Percentiles rank a stretch among this genome's conserved stretches.
These are phyloP conservation scores for Enteromius trimaculatus DNA, from an alignment of 2,797 vertebrate species.

Conservation along the genomic window DNA sequence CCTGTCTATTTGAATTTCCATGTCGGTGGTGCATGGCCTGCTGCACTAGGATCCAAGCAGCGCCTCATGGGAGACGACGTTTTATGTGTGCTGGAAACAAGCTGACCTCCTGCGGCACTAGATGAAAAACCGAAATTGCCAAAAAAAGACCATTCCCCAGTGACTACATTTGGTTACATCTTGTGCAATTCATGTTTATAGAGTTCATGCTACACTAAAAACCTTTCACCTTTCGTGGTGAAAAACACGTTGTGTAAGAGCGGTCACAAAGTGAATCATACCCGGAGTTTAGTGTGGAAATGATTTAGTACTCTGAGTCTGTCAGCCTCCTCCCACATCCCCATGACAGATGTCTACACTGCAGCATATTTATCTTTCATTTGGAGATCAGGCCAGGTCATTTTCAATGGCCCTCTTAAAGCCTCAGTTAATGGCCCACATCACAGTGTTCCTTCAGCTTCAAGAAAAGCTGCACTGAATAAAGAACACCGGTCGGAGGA, in stretches of 20 bases:
- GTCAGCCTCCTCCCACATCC: conserved; percentile 43
- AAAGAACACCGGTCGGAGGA: conserved; percentile 18
- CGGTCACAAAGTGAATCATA: conserved; percentile 38
- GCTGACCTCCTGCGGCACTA: conserved; percentile 36
- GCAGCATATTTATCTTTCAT: conserved; percentile 56
- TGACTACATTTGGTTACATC: conserved; percentile 16
- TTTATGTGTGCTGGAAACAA: conserved; percentile 34
- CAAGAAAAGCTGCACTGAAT: conserved; percentile 26
- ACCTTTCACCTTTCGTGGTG: neutral
- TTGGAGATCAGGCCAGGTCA: conserved; percentile 50
- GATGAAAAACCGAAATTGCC: conserved; percentile 17
- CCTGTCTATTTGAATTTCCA: conserved; percentile 31
- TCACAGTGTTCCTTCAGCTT: conserved; percentile 41
- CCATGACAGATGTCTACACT: conserved; percentile 42
- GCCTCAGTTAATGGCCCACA: conserved; percentile 54
- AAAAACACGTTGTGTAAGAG: conserved; percentile 17
- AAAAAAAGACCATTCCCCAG: conserved; percentile 28
- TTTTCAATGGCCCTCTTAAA: conserved; percentile 56
- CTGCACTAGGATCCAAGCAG: conserved; percentile 29
- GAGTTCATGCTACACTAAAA: conserved; percentile 2
- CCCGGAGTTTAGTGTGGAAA: conserved; percentile 34
- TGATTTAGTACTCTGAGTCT: conserved; percentile 44
- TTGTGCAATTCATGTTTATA: conserved; percentile 21
- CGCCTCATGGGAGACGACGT: conserved; percentile 19
- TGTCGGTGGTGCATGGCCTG: conserved; percentile 18